phyloP scores from a whole-genome alignment of 2,113 vertebrate species.

The Eudyptes chrysolophus region DNA sequence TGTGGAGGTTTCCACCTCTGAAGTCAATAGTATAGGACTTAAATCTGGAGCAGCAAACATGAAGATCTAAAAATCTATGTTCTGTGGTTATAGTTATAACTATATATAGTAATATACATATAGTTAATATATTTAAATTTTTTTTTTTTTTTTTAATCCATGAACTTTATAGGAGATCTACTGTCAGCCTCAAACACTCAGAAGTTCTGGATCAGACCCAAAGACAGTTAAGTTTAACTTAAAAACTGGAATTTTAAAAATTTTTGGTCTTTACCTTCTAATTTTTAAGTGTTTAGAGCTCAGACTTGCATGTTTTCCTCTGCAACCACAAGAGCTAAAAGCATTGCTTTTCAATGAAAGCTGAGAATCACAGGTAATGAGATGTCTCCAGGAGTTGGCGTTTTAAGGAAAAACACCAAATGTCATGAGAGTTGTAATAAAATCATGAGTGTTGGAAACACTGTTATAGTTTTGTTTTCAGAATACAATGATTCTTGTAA shows the following conservation, averaged over 20 bases:
- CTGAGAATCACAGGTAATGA: slow-evolving; percentile 14
- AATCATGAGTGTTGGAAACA: not conserved
- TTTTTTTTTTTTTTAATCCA: not conserved
- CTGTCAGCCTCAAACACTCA: not conserved
- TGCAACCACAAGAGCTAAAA: not conserved
- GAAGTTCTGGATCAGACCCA: not conserved
- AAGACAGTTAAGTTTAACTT: not conserved
- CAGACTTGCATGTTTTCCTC: not conserved
- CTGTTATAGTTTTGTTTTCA: not conserved
- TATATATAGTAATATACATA: not conserved
- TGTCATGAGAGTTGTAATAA: not conserved
- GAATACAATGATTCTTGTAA: not conserved
- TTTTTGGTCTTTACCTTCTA: not conserved
- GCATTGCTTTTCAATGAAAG: not conserved
- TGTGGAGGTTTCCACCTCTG: not conserved
- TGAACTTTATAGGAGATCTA: not conserved
- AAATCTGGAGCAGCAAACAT: not conserved
- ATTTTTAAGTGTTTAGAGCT: not conserved
- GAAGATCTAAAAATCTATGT: not conserved
- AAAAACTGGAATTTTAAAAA: not conserved
- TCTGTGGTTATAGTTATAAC: not conserved
- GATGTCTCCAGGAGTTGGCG: not conserved
- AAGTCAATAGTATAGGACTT: not conserved
- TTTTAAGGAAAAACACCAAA: not conserved
- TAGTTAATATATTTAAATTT: not conserved